Evolutionary conservation across 2,888 invertebrate genomes (phyloP).

Genomic region (Parnassius mnemosyne): DNA sequence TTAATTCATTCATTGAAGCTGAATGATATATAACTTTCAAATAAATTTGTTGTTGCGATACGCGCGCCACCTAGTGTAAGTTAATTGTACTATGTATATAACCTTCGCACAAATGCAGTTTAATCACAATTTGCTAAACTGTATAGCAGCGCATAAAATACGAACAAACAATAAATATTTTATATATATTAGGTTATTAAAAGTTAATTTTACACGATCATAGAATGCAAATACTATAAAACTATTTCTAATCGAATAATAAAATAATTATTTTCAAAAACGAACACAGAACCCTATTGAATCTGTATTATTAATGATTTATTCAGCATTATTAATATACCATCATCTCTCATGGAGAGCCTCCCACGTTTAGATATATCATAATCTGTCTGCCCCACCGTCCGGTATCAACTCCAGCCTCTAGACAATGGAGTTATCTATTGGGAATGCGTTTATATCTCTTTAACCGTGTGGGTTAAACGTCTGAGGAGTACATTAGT

Average conservation of each 20-base stretch:
- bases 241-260: background rate
- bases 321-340: conserved; percentile 49
- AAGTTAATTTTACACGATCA: too few relatives aligned
- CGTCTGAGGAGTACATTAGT: conserved; percentile 26
- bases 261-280: background rate
- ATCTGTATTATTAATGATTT: conserved; percentile 44
- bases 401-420: conserved; percentile 26
- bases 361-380: conserved; percentile 42
- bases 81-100: too few relatives aligned
- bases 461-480: conserved; percentile 30
- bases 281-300: conserved; percentile 33
- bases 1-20: too few relatives aligned
- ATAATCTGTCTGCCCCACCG: conserved; percentile 42
- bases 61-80: too few relatives aligned
- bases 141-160: too few relatives aligned
- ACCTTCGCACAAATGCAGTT: too few relatives aligned
- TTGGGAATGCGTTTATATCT: conserved; percentile 49
- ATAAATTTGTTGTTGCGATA: too few relatives aligned
- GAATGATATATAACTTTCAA: too few relatives aligned
- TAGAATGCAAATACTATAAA: too few relatives aligned
- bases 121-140: too few relatives aligned
- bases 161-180: too few relatives aligned
- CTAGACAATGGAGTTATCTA: conserved; percentile 56
- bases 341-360: conserved; percentile 30
- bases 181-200: too few relatives aligned